Percentiles rank a stretch among this genome's conserved stretches.
These are phyloP conservation scores for Cyrtorhinus lividipennis DNA, from an alignment of 1,140 invertebrate species.

Conservation along the genomic window DNA sequence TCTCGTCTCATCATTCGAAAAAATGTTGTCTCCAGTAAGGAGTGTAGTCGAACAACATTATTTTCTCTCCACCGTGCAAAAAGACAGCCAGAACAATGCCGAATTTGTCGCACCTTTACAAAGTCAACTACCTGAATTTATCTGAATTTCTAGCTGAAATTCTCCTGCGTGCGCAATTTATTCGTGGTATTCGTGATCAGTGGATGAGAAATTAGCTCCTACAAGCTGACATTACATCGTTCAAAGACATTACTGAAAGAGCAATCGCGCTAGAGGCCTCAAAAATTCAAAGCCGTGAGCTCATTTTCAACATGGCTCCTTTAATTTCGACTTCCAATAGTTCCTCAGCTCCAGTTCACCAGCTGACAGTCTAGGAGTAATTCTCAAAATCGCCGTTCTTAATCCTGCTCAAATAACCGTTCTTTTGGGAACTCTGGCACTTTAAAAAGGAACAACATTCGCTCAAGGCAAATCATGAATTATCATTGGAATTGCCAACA, in stretches of 20 bases:
- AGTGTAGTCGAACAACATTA: conserved; percentile 3
- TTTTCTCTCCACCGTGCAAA: conserved; percentile 1
- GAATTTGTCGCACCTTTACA: not conserved
- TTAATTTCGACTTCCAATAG: too few species aligned
- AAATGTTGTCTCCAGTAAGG: not conserved
- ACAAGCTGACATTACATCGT: not conserved
- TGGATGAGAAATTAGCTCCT: not conserved
- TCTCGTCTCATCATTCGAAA: not conserved
- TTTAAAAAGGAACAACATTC: too few species aligned
- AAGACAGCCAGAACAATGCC: not conserved
- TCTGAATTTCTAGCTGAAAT: not conserved
- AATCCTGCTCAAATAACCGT: too few species aligned
- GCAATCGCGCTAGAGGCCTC: not conserved
- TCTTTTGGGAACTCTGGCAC: too few species aligned
- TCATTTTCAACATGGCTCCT: too few species aligned
- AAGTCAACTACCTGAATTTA: not conserved
- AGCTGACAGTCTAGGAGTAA: too few species aligned
- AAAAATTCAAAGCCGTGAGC: conserved; percentile 3
- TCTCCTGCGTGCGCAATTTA: not conserved
- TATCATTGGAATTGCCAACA: too few species aligned
- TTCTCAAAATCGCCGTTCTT: too few species aligned
- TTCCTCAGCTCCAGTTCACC: too few species aligned
- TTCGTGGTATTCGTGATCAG: not conserved
- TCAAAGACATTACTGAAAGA: not conserved
- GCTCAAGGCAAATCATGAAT: too few species aligned